A percentile compares a stretch with the other conserved stretches of the same genome.
These are phyloP conservation scores for Brachylomia viminalis DNA, from an alignment of 2,888 invertebrate genomes.

Conservation along the genomic window DNA sequence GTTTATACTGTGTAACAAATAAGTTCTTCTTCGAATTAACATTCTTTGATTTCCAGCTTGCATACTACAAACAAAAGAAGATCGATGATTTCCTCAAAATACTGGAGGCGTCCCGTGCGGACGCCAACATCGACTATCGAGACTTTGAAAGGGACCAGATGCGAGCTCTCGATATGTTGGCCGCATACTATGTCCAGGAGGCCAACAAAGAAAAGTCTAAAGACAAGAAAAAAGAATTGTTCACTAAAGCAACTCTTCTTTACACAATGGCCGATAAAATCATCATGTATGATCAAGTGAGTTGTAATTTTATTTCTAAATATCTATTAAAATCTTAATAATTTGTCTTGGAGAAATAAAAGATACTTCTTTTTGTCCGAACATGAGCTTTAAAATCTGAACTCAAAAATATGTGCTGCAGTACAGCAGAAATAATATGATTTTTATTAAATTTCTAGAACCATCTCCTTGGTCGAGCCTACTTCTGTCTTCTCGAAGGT, in stretches of 20 bases:
- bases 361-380: background rate
- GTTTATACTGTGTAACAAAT: background rate
- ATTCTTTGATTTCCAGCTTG: constrained; percentile 92
- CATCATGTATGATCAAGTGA: constrained; percentile 99
- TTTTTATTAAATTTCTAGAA: constrained; percentile 90
- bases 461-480: constrained; percentile 99
- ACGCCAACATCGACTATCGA: constrained; percentile 96
- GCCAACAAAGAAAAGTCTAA: constrained; percentile 98
- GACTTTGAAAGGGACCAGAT: constrained; percentile 99
- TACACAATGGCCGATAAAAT: constrained; percentile 99
- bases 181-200: constrained; percentile 99
- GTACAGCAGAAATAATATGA: background rate
- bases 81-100: constrained; percentile 98
- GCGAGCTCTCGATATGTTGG: constrained; percentile 99
- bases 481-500: constrained; percentile 99
- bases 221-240: constrained; percentile 97
- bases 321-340: background rate
- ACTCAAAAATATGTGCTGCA: background rate
- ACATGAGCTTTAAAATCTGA: background rate
- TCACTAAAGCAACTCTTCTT: constrained; percentile 98
- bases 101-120: constrained; percentile 96
- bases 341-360: background rate
- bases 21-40: background rate
- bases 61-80: constrained; percentile 98
- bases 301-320: constrained; percentile 42